Evolutionary conservation across 2,113 vertebrate species (phyloP).

Genomic region (Nesogale talazaci): DNA sequence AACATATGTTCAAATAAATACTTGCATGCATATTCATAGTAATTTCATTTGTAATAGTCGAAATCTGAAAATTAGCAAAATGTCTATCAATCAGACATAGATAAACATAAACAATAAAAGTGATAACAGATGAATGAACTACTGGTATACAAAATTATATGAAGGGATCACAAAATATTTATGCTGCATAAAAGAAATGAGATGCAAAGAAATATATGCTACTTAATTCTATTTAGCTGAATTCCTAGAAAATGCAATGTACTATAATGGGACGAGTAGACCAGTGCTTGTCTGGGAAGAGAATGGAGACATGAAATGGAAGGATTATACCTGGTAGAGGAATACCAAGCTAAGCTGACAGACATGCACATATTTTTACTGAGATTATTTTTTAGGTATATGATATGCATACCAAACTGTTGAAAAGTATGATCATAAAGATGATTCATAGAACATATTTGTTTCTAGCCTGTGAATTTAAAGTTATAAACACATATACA

Average conservation of each 20-base stretch:
- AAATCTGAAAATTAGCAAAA: not conserved
- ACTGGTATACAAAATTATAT: not conserved
- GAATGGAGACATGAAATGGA: not conserved
- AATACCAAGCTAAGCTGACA: not conserved
- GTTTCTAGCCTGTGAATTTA: not conserved
- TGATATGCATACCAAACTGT: not conserved
- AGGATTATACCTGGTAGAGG: not conserved
- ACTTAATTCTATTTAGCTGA: not conserved
- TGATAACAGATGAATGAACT: not conserved
- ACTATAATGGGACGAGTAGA: not conserved
- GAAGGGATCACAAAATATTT: conserved; percentile 19
- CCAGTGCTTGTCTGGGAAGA: not conserved
- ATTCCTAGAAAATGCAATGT: not conserved
- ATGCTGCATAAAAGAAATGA: not conserved
- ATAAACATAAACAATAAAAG: not conserved
- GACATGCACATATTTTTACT: not conserved
- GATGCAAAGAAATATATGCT: not conserved
- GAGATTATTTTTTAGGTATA: not conserved
- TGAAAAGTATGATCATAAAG: not conserved
- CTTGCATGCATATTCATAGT: not conserved
- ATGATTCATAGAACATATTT: not conserved
- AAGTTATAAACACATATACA: not conserved
- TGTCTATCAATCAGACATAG: not conserved
- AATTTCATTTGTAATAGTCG: not conserved
- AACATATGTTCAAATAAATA: not conserved